A percentile compares a stretch with the other conserved stretches of the same genome.
Evolutionary conservation across 2,113 vertebrate species (phyloP).

Genomic region (Smithornis capensis): DNA sequence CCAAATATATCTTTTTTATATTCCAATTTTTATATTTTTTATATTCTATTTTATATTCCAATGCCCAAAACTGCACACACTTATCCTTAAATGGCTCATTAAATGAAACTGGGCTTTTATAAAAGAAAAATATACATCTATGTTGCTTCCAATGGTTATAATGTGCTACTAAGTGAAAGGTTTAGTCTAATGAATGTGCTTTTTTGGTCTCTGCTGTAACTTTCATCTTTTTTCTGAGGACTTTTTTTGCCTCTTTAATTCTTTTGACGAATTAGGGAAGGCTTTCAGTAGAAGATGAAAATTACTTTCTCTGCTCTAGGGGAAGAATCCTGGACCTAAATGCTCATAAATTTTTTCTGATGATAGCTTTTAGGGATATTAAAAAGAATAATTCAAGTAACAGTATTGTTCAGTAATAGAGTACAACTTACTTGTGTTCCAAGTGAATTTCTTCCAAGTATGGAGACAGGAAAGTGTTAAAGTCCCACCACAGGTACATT

Average conservation of each 20-base stretch:
- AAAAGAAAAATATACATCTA: neutral
- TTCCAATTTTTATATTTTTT: no score
- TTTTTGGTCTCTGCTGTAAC: neutral
- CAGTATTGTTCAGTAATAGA: neutral
- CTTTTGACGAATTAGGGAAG: neutral
- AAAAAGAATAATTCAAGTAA: neutral
- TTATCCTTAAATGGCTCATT: neutral
- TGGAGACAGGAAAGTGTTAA: neutral
- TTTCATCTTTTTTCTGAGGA: neutral
- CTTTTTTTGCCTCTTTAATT: neutral
- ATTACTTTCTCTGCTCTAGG: neutral
- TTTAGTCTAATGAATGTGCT: neutral
- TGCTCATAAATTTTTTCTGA: neutral
- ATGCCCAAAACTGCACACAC: neutral
- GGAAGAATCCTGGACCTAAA: neutral
- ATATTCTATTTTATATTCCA: neutral
- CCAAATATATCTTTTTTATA: no score
- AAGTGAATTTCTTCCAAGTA: neutral
- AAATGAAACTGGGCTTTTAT: neutral
- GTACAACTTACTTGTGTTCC: neutral
- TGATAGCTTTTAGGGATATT: neutral
- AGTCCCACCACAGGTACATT: neutral
- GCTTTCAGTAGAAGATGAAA: neutral
- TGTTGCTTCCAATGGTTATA: neutral
- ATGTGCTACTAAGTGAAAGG: neutral